Conservation (phyloP, 2,888 invertebrate genomes). For the Cotesia congregata region DNA sequence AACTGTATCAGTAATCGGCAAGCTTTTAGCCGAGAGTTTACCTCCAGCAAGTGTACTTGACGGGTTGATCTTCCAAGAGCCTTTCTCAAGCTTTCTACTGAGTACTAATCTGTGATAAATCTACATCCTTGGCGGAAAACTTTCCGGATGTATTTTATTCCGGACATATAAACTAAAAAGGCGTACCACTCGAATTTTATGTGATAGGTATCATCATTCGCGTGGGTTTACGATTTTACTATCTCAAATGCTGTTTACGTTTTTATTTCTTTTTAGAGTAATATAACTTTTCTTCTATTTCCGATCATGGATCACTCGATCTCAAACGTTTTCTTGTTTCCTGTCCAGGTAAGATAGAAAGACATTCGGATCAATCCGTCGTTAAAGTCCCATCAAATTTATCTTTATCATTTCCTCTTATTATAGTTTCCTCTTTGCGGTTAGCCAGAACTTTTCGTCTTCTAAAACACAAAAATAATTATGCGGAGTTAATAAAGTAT, state of each 20-base stretch:
- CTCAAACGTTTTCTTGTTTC: neutral
- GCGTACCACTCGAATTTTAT: neutral
- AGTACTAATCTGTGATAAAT: no score
- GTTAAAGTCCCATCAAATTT: neutral
- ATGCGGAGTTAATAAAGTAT: neutral
- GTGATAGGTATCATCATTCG: constrained; percentile 1
- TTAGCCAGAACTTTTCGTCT: neutral
- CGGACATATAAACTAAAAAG: neutral
- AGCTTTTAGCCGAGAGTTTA: no score
- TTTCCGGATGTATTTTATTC: neutral
- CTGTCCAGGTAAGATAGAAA: neutral
- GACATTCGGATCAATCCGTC: neutral
- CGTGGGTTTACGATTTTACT: neutral
- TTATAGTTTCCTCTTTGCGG: neutral
- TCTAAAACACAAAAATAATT: neutral
- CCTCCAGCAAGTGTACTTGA: no score
- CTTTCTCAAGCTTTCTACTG: no score
- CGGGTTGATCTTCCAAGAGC: no score
- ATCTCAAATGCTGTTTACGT: neutral
- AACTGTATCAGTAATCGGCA: no score
- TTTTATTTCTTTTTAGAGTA: neutral
- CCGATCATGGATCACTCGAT: neutral
- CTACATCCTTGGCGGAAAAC: neutral
- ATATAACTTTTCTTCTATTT: neutral
- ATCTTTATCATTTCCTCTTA: neutral